Conservation (phyloP, 1,140 invertebrate species). For the Octopus sinensis region DNA sequence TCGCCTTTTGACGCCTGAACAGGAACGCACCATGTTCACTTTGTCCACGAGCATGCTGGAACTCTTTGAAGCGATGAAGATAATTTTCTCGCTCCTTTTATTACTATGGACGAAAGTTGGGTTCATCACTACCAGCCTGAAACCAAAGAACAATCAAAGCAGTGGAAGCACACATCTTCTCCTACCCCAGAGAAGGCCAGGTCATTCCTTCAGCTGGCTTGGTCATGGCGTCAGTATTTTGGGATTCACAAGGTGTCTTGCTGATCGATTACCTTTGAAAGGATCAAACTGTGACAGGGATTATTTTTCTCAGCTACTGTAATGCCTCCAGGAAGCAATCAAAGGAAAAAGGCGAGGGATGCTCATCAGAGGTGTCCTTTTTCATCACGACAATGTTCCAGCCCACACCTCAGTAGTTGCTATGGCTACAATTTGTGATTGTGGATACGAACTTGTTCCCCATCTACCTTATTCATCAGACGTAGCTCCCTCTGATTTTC, state of each 20-base stretch:
- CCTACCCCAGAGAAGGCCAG: not conserved
- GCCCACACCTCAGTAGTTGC: not conserved
- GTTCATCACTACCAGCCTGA: not conserved
- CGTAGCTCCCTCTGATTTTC: not conserved
- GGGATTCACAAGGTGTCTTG: not conserved
- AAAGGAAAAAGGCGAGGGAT: not conserved
- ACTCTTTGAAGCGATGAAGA: too few relatives aligned
- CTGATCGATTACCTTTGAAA: not conserved
- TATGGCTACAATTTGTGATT: not conserved
- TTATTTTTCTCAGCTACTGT: too few relatives aligned
- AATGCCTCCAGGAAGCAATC: not conserved
- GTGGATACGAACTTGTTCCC: not conserved
- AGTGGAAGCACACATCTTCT: not conserved
- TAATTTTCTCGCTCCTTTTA: not conserved
- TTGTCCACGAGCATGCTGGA: not conserved
- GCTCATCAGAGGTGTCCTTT: not conserved
- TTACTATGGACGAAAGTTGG: not conserved
- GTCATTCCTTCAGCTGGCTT: not conserved
- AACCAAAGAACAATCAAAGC: not conserved
- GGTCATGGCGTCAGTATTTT: too few relatives aligned
- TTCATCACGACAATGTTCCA: not conserved
- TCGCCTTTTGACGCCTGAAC: not conserved
- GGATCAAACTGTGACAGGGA: not conserved
- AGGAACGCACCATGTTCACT: not conserved
- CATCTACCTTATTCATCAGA: not conserved